Evolutionary conservation across 2,113 vertebrate species (phyloP).

Genomic region (Coracopsis vasa): DNA sequence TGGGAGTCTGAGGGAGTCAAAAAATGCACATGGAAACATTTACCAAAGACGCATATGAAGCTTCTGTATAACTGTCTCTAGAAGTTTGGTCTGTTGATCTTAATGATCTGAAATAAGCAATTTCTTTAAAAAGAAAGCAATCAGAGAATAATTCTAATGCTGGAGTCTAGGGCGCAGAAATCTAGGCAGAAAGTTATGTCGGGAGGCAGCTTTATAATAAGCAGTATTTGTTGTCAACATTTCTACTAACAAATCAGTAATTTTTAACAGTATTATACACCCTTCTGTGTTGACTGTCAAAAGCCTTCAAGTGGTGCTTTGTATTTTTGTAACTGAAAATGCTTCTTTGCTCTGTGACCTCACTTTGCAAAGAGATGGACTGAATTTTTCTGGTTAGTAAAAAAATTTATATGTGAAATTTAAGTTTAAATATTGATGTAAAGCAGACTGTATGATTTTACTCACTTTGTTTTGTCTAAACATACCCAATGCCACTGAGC

Average conservation of each 20-base stretch:
- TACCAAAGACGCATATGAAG: not conserved
- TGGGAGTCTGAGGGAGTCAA: not conserved
- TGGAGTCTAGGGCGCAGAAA: not conserved
- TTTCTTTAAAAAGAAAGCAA: not conserved
- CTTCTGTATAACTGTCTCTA: not conserved
- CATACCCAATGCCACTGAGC: not conserved
- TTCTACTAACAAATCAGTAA: not conserved
- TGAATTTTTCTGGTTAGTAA: not conserved
- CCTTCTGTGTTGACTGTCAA: slow-evolving; percentile 10
- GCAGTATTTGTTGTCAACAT: not conserved
- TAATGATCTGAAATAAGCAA: not conserved
- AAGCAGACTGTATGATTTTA: not conserved
- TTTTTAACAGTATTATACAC: not conserved
- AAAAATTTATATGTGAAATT: not conserved
- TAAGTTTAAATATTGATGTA: not conserved
- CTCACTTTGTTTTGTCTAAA: not conserved
- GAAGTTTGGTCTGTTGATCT: not conserved
- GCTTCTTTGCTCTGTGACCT: not conserved
- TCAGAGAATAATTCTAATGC: not conserved
- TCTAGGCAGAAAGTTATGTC: not conserved
- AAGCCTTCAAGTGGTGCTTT: not conserved
- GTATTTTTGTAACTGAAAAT: not conserved
- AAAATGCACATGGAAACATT: not conserved
- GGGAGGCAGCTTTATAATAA: not conserved
- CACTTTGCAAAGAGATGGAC: not conserved